These are phyloP conservation scores for Campoplex nolae DNA, from an alignment of 2,888 invertebrate species.

Conservation along the genomic window DNA sequence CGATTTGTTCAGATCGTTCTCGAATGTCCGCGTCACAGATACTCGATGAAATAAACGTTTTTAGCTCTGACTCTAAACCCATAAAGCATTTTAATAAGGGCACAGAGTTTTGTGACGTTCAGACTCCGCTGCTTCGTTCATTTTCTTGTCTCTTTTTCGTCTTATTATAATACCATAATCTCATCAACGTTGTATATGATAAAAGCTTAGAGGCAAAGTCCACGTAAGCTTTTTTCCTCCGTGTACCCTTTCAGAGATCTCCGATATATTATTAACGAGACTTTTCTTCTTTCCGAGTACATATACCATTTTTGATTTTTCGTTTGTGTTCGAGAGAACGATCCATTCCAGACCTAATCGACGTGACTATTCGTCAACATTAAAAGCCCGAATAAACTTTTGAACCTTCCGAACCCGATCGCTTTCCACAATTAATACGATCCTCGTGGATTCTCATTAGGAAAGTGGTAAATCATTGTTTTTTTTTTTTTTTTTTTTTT, in stretches of 20 bases:
- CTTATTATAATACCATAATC: conserved; percentile 53
- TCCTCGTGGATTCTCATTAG: background rate
- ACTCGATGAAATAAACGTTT: background rate
- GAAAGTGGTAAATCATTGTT: background rate
- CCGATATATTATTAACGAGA: conserved; percentile 35
- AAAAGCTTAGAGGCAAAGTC: conserved; percentile 43
- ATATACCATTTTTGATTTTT: conserved; percentile 50
- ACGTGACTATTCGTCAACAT: background rate
- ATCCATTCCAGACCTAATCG: background rate
- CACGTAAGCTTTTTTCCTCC: conserved; percentile 8
- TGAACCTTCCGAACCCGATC: background rate
- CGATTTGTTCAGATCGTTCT: background rate
- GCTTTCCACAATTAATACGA: background rate
- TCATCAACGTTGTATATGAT: conserved; percentile 22
- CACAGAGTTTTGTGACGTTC: conserved; percentile 26
- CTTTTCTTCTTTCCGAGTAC: conserved; percentile 13
- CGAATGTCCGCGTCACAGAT: background rate
- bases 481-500: background rate
- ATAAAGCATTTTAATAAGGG: conserved; percentile 28
- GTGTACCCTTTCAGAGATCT: background rate
- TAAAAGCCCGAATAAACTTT: background rate
- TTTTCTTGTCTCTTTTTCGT: conserved; percentile 32
- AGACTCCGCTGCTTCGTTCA: conserved; percentile 2
- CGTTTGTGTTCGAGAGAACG: background rate
- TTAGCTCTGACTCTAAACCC: background rate